Evolutionary conservation across 2,113 vertebrate genomes (phyloP).

Genomic region (Piprites chloris): DNA sequence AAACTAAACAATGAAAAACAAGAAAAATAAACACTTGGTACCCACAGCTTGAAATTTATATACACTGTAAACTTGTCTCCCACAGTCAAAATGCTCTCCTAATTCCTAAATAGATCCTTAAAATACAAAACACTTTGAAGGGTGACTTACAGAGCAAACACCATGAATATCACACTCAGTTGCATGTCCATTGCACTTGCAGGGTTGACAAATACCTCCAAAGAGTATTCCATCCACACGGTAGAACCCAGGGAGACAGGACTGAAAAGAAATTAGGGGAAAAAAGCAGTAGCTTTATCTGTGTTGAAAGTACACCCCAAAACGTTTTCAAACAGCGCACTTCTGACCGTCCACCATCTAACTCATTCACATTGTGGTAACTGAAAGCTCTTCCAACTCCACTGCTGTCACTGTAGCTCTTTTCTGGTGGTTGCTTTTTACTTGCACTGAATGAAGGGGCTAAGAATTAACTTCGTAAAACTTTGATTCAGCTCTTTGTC

Average conservation of each 20-base stretch:
- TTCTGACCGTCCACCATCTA: background rate
- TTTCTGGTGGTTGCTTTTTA: background rate
- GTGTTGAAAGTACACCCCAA: background rate
- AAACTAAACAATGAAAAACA: background rate
- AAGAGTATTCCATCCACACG: slow-evolving; percentile 90
- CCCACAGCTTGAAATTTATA: background rate
- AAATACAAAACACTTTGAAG: background rate
- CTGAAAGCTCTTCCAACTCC: background rate
- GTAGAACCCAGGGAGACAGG: slow-evolving; percentile 84
- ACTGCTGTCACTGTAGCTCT: background rate
- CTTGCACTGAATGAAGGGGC: background rate
- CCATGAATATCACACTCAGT: slow-evolving; percentile 81
- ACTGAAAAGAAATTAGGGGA: slow-evolving; percentile 56
- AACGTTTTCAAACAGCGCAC: background rate
- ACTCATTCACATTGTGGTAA: background rate
- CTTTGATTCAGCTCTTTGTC: background rate
- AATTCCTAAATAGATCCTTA: background rate
- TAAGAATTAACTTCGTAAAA: background rate
- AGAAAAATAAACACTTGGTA: background rate
- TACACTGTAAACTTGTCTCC: background rate
- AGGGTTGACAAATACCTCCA: slow-evolving; percentile 91
- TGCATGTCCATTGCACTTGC: slow-evolving; percentile 88
- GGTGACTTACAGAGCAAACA: slow-evolving; percentile 83
- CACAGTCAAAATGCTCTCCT: background rate
- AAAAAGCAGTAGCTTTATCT: background rate